Percentiles rank a stretch among this genome's conserved stretches.
These are phyloP conservation scores for Carassius carassius DNA, from an alignment of 2,113 vertebrate species.

Conservation along the genomic window DNA sequence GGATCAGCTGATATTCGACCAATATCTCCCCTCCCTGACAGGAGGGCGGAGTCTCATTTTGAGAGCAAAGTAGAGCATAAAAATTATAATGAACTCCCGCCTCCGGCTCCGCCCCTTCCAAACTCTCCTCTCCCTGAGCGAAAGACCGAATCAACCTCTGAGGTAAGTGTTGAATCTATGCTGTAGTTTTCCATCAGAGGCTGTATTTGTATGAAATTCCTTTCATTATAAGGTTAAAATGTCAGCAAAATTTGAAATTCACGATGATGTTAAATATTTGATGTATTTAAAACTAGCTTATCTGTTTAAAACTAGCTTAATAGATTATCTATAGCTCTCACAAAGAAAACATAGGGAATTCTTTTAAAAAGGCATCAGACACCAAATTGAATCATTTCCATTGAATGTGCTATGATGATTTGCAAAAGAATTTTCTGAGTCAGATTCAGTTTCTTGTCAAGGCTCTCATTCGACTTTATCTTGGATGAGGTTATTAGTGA, in stretches of 20 bases:
- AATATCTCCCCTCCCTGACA: slow-evolving; percentile 64
- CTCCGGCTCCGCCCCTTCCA: slow-evolving; percentile 14
- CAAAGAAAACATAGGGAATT: background rate
- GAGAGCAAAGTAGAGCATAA: slow-evolving; percentile 64
- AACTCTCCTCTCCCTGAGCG: slow-evolving; percentile 47
- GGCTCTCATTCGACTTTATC: background rate
- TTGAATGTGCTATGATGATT: background rate
- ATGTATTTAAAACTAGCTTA: too few relatives aligned
- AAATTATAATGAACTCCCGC: slow-evolving; percentile 31
- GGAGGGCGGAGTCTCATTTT: slow-evolving; percentile 60
- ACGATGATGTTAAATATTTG: too few relatives aligned
- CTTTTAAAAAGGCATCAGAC: too few relatives aligned
- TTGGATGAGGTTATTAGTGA: background rate
- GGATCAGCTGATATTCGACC: slow-evolving; percentile 63
- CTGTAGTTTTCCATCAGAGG: too few relatives aligned
- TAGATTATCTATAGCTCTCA: background rate
- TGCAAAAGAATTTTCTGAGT: background rate
- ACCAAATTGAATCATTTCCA: background rate
- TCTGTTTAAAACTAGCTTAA: too few relatives aligned
- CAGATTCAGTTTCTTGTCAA: background rate
- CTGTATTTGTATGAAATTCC: background rate
- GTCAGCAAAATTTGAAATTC: background rate
- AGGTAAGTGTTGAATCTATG: slow-evolving; percentile 21
- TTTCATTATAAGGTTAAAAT: background rate
- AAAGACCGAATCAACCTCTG: slow-evolving; percentile 47